A percentile compares a stretch with the other conserved stretches of the same genome.
phyloP scores from a whole-genome alignment of 2,113 vertebrate genomes.

The Dasyornis broadbenti region DNA sequence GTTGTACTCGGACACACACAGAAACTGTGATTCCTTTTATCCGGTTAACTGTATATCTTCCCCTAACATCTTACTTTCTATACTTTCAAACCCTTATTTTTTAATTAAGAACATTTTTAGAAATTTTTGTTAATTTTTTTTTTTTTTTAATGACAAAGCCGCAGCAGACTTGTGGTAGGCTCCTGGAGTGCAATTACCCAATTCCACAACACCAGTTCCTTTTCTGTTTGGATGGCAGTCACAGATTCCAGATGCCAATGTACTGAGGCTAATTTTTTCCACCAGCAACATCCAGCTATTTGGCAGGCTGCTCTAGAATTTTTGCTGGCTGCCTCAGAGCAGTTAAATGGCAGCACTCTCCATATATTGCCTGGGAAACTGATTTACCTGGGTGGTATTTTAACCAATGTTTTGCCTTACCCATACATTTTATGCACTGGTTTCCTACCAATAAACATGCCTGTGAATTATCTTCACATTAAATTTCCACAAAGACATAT shows the following conservation, averaged over 20 bases:
- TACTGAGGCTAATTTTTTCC: constrained; percentile 49
- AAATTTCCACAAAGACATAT: background rate
- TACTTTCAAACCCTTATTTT: background rate
- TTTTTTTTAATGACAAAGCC: background rate
- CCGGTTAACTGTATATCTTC: background rate
- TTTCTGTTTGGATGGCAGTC: constrained; percentile 28
- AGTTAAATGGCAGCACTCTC: background rate
- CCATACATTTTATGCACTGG: background rate
- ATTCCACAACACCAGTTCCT: background rate
- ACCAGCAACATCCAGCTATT: constrained; percentile 34
- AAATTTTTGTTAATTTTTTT: background rate
- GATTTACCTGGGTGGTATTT: constrained; percentile 33
- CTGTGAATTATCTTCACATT: constrained; percentile 13
- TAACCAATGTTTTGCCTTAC: background rate
- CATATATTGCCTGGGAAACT: constrained; percentile 14
- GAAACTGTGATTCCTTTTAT: background rate
- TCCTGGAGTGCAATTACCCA: background rate
- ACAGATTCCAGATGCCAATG: constrained; percentile 17
- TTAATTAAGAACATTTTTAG: background rate
- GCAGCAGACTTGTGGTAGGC: background rate
- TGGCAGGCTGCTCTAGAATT: constrained; percentile 32
- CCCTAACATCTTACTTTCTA: background rate
- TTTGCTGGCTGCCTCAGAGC: background rate
- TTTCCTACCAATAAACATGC: constrained; percentile 11
- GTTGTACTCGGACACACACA: background rate